These are phyloP conservation scores for Stictonetta naevosa DNA, from an alignment of 2,113 vertebrate genomes.

Conservation along the genomic window DNA sequence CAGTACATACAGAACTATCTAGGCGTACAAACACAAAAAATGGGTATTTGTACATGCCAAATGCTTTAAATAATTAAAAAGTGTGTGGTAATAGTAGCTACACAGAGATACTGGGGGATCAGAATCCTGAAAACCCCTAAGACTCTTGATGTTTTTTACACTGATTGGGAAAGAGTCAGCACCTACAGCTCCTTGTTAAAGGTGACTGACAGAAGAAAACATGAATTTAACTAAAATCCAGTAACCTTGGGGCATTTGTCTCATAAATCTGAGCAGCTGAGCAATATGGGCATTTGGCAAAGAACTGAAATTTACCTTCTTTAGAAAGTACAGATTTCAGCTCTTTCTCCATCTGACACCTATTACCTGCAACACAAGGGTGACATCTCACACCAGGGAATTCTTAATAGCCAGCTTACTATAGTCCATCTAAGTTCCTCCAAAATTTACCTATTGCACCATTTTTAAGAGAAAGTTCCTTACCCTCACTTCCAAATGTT, in stretches of 20 bases:
- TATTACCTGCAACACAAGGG: not conserved
- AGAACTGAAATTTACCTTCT: constrained; percentile 22
- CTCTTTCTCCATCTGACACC: constrained; percentile 29
- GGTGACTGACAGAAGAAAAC: constrained; percentile 46
- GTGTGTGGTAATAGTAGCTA: not conserved
- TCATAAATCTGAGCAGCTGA: constrained; percentile 27
- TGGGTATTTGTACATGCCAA: not conserved
- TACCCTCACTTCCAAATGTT: not conserved
- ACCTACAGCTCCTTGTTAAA: constrained; percentile 37
- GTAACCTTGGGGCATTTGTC: constrained; percentile 54
- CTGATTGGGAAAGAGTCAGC: not conserved
- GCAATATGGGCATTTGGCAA: constrained; percentile 50
- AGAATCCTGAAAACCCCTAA: not conserved
- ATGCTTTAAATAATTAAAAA: not conserved
- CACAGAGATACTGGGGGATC: not conserved
- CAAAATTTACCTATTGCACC: not conserved
- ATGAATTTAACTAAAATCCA: constrained; percentile 12
- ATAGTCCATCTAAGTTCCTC: not conserved
- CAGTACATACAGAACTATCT: not conserved
- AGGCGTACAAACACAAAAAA: not conserved
- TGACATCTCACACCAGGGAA: constrained; percentile 46
- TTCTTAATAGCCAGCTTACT: not conserved
- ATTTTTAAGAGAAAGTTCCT: not conserved
- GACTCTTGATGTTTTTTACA: not conserved
- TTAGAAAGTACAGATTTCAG: constrained; percentile 58